Evolutionary conservation across 2,888 invertebrate genomes (phyloP).

Genomic region (Mythimna lalbum): DNA sequence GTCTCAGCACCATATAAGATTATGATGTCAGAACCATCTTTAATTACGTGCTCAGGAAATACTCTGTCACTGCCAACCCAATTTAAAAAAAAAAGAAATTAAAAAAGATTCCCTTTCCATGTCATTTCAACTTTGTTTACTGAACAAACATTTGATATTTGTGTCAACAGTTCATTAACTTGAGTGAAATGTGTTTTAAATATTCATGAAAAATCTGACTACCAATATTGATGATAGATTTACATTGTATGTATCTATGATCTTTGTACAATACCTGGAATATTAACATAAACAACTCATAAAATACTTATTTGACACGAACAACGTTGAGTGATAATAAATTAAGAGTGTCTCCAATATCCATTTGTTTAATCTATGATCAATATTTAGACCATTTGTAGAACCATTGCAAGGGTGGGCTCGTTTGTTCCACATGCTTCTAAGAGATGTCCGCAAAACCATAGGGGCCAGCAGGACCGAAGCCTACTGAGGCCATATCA

Average conservation of each 20-base stretch:
- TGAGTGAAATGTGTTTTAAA: slow-evolving; percentile 14
- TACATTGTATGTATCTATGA: not conserved
- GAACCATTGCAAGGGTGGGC: too few relatives aligned
- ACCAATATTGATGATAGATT: not conserved
- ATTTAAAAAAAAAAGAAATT: not conserved
- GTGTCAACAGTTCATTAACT: slow-evolving; percentile 27
- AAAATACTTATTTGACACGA: not conserved
- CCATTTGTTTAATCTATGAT: not conserved
- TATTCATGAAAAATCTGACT: slow-evolving; percentile 16
- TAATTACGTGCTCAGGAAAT: not conserved
- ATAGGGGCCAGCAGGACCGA: too few relatives aligned
- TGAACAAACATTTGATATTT: slow-evolving; percentile 1
- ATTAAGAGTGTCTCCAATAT: not conserved
- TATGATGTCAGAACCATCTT: slow-evolving; percentile 41
- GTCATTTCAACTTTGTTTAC: slow-evolving; percentile 5
- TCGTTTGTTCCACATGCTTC: too few relatives aligned
- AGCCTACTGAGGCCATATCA: too few relatives aligned
- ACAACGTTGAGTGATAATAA: slow-evolving; percentile 9
- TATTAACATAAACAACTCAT: slow-evolving; percentile 11
- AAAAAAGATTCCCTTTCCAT: too few relatives aligned
- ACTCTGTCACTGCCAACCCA: not conserved
- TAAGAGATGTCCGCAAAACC: too few relatives aligned
- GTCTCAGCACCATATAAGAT: slow-evolving; percentile 4
- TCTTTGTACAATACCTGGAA: not conserved
- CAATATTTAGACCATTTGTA: not conserved